Conservation (phyloP, 1,140 invertebrate species). For the Ceratosolen fusciceps region DNA sequence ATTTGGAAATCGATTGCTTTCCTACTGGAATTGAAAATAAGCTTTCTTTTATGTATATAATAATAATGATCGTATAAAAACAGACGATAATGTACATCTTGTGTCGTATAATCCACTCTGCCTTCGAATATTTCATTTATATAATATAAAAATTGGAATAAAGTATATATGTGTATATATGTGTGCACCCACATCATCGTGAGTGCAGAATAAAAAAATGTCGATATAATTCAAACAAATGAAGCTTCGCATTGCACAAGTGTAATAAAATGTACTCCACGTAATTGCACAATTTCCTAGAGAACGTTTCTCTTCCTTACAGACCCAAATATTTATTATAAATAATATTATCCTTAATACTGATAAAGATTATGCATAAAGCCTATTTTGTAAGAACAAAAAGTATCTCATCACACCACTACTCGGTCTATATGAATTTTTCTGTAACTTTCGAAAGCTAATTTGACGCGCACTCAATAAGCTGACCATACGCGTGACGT, state of each 20-base stretch:
- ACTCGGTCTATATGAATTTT: not conserved
- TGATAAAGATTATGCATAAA: not conserved
- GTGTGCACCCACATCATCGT: too few relatives aligned
- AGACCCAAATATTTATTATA: not conserved
- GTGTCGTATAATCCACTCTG: not conserved
- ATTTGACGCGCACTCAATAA: not conserved
- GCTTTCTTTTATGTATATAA: not conserved
- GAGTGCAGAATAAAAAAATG: not conserved
- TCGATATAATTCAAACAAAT: constrained; percentile 9
- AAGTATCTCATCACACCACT: not conserved
- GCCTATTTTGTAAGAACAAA: not conserved
- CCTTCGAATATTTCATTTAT: not conserved
- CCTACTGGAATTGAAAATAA: not conserved
- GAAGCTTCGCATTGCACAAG: not conserved
- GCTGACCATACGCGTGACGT: not conserved
- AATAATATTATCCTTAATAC: not conserved
- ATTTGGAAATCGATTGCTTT: not conserved
- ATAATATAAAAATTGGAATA: not conserved
- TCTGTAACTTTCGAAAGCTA: not conserved
- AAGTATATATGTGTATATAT: too few relatives aligned
- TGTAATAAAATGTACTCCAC: not conserved
- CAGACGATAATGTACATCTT: not conserved
- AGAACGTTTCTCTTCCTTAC: not conserved
- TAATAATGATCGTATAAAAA: not conserved
- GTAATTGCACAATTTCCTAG: too few relatives aligned